Conservation (phyloP, 2,888 invertebrate species). For the Gandaritis pyraliata region DNA sequence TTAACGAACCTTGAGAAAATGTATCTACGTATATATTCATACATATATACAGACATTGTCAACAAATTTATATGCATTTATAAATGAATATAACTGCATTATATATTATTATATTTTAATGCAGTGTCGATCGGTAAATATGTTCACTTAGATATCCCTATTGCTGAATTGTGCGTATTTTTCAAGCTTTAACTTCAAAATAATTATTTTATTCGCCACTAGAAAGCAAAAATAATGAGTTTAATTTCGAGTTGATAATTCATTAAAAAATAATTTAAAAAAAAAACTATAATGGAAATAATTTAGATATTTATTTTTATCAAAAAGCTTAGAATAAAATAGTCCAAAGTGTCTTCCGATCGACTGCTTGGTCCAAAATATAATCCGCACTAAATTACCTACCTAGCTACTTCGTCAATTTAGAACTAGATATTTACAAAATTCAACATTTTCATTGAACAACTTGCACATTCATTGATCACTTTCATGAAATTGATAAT, state of each 20-base stretch:
- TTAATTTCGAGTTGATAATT: not conserved
- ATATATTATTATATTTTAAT: constrained; percentile 9
- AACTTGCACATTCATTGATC: constrained; percentile 1
- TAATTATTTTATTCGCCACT: constrained; percentile 16
- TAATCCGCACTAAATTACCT: constrained; percentile 51
- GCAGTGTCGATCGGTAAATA: constrained; percentile 37
- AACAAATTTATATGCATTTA: not conserved
- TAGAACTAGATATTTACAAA: constrained; percentile 48
- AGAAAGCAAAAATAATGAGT: constrained; percentile 4
- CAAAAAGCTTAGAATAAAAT: constrained; percentile 15
- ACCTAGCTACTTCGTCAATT: constrained; percentile 49
- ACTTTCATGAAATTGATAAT: not conserved
- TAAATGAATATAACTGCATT: constrained; percentile 16
- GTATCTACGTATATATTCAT: constrained; percentile 27
- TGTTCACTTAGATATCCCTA: constrained; percentile 1
- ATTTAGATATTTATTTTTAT: not conserved
- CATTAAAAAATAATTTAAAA: not conserved
- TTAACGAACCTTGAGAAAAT: constrained; percentile 39
- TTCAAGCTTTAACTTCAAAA: constrained; percentile 20
- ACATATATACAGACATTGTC: not conserved
- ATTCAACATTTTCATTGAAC: constrained; percentile 19
- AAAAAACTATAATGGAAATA: not conserved
- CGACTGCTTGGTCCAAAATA: constrained; percentile 79
- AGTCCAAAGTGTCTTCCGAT: constrained; percentile 58
- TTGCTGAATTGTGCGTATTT: constrained; percentile 32